Evolutionary conservation across 2,888 invertebrate genomes (phyloP), one percentile per base, ranked within the genome.

Genomic region (Philhelius pedissequus): DNA sequence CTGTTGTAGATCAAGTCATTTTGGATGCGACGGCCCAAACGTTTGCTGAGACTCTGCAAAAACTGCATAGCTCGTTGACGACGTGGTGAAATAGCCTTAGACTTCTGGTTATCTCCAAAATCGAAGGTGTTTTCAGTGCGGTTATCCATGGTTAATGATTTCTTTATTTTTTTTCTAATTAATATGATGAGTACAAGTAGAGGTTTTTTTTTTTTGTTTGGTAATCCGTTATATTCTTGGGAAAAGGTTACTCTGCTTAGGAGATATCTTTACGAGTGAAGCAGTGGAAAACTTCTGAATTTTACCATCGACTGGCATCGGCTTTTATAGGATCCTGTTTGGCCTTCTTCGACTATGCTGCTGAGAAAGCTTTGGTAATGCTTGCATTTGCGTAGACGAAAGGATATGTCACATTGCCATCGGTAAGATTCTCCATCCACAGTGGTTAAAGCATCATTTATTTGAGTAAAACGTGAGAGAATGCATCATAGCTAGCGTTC

Each of bases 1-100:
- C 92, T 92, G 83, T 91, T 92, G 86, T 91, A 91, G 35, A 90
- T 89, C 54, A 89, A 86, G 86, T 86, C 86, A 50, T 80, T 82
- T 27, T 80, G 82, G 7, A 68, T 52, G 7, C 86, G 86, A 58
- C 80, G 82, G 15, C 86, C 80, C 4, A 86, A 64, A 22, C 86
- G 86, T 38, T 80, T 86, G 52, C 86, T 79, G 52, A 86, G 81
- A 35, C 68, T 86, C 11, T 86, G 82, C 71, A 86, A n/a, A 38
- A 87, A 87, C 20, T 87, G 80, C 75, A 82, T 68, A 5, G 87
- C 84, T 45, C 86, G 58, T 43, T 86, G 87, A n/a, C 87, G 81
- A 43, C 74, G 74, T 43, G 87, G 87, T 13, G 87, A 87, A 30
- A 78, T 79, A 11, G 62, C 43, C 35, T 83, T 83, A 40, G 83